Evolutionary conservation across 2,797 vertebrate species (phyloP).

Genomic region (Anniella stebbinsi): DNA sequence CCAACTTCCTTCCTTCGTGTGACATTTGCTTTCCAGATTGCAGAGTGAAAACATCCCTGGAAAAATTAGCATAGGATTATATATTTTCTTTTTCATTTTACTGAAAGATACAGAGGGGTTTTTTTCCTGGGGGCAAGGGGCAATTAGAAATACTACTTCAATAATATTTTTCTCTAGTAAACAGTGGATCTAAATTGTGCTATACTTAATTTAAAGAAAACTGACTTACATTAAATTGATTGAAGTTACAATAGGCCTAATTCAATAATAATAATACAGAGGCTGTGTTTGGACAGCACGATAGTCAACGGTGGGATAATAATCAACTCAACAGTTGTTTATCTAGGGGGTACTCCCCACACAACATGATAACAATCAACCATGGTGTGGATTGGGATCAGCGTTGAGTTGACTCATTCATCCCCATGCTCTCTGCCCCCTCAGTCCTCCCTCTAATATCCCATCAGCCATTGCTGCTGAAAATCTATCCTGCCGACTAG

Average conservation of each 20-base stretch:
- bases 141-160: not conserved
- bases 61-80: not conserved
- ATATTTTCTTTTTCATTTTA: not conserved
- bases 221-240: not conserved
- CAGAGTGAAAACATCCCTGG: not conserved
- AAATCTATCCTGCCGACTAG: too few species aligned
- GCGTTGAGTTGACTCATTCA: too few species aligned
- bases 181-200: not conserved
- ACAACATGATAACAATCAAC: too few species aligned
- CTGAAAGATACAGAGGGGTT: not conserved
- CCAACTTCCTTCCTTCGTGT: not conserved
- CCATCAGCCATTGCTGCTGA: too few species aligned
- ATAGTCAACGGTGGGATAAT: too few species aligned
- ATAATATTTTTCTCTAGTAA: not conserved
- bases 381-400: too few species aligned
- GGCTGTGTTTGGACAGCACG: too few species aligned
- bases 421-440: too few species aligned
- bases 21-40: not conserved
- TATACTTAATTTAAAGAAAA: not conserved
- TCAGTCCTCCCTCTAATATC: too few species aligned
- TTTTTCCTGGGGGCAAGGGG: not conserved
- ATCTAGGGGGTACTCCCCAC: too few species aligned
- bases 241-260: not conserved
- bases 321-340: too few species aligned
- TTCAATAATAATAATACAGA: not conserved